Conservation (phyloP, 2,797 vertebrate species). For the Pagetopsis macropterus region DNA sequence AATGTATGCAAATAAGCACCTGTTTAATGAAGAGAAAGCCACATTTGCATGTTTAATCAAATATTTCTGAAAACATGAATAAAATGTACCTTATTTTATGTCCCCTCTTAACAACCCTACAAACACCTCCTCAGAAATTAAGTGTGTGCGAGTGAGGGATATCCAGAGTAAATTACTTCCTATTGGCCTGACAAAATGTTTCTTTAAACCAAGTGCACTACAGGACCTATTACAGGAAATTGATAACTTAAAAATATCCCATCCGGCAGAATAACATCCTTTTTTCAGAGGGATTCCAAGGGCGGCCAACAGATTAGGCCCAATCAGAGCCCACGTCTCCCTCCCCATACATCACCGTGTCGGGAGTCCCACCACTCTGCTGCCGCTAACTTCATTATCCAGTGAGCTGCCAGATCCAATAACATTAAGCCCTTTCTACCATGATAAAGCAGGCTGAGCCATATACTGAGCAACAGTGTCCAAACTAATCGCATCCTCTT, state of each 20-base stretch:
- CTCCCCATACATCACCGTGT: conserved; percentile 36
- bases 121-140: neutral
- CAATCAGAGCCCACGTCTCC: conserved; percentile 38
- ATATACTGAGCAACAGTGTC: conserved; percentile 45
- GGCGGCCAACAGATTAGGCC: conserved; percentile 54
- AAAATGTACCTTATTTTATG: too few relatives aligned
- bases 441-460: conserved; percentile 59
- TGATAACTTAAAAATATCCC: conserved; percentile 16
- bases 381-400: conserved; percentile 68
- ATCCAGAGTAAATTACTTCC: neutral
- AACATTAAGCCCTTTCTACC: conserved; percentile 64
- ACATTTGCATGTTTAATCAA: too few relatives aligned
- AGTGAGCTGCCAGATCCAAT: conserved; percentile 68
- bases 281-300: conserved; percentile 27
- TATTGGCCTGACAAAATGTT: neutral
- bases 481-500: conserved; percentile 65
- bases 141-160: neutral
- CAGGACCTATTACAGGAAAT: neutral
- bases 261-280: conserved; percentile 22
- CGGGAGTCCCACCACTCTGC: conserved; percentile 37
- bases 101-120: neutral
- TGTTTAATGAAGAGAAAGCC: too few relatives aligned
- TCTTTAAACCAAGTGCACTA: conserved; percentile 3
- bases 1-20: too few relatives aligned
- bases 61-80: too few relatives aligned